Conservation (phyloP, 92 coral and sea anemone genomes). For the Porites lobata region DNA sequence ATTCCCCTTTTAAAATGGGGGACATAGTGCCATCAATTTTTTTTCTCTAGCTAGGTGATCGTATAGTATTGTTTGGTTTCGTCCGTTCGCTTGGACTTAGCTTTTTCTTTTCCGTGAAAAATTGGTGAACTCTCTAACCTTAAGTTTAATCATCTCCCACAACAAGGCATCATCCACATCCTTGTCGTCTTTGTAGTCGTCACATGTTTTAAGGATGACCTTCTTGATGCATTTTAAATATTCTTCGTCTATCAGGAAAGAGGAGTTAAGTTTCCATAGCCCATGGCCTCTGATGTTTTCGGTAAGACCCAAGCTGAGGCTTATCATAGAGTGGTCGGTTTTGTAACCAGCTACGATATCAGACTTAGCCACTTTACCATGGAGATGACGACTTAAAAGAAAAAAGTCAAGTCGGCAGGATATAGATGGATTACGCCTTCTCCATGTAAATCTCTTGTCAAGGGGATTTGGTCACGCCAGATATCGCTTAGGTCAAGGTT, state of each 20-base stretch:
- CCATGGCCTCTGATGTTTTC: background rate
- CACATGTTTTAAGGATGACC: background rate
- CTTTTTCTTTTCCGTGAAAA: background rate
- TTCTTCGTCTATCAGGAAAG: background rate
- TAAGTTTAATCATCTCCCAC: background rate
- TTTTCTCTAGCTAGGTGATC: background rate
- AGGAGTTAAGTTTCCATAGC: background rate
- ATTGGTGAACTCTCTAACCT: background rate
- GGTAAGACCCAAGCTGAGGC: background rate
- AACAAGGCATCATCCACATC: background rate
- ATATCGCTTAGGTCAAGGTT: conserved; percentile 3
- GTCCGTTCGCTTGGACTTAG: background rate
- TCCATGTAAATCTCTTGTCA: conserved; percentile 1
- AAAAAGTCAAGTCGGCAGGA: background rate
- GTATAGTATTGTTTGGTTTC: background rate
- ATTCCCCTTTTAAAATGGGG: no score
- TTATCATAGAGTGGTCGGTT: no score
- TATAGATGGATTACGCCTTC: background rate
- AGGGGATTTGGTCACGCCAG: background rate
- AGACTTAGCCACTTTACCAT: background rate
- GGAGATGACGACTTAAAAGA: no score
- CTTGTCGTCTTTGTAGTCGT: background rate
- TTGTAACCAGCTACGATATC: background rate
- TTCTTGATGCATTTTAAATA: background rate
- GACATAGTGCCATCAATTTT: no score